phyloP scores from a whole-genome alignment of 2,113 vertebrate genomes.

The Chloebia gouldiae region DNA sequence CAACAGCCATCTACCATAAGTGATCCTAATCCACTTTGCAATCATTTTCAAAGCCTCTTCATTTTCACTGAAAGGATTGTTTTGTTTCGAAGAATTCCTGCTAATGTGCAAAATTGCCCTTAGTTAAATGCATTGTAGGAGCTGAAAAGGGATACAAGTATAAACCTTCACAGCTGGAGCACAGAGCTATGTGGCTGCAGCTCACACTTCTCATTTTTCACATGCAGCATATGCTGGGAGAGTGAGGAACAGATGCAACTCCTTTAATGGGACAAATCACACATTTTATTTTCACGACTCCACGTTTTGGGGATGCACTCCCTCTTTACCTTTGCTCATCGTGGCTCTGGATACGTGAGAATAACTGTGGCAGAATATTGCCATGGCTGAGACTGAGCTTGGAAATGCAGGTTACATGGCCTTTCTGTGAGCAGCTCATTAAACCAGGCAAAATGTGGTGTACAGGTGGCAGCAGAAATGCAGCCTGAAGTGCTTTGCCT shows the following conservation, averaged over 20 bases:
- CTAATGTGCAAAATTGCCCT: constrained; percentile 61
- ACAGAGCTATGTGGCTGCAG: background rate
- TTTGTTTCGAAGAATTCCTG: constrained; percentile 60
- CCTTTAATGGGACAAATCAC: background rate
- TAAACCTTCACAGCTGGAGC: constrained; percentile 60
- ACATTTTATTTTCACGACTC: background rate
- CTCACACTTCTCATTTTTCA: background rate
- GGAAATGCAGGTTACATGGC: background rate
- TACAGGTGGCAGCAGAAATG: background rate
- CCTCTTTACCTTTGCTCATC: background rate
- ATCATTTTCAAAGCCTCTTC: constrained; percentile 62
- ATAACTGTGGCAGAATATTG: background rate
- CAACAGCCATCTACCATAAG: constrained; percentile 47
- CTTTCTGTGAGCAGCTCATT: background rate
- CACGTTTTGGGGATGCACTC: background rate
- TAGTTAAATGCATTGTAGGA: constrained; percentile 58
- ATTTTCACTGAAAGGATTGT: constrained; percentile 55
- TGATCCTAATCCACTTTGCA: constrained; percentile 62
- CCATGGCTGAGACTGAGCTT: background rate
- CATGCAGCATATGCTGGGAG: background rate
- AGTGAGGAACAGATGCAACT: background rate
- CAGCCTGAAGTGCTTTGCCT: background rate
- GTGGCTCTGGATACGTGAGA: background rate
- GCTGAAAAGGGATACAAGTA: constrained; percentile 32
- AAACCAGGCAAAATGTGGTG: background rate